Evolutionary conservation across 2,888 invertebrate species (phyloP).

Genomic region (Lycocerus yunnanus): DNA sequence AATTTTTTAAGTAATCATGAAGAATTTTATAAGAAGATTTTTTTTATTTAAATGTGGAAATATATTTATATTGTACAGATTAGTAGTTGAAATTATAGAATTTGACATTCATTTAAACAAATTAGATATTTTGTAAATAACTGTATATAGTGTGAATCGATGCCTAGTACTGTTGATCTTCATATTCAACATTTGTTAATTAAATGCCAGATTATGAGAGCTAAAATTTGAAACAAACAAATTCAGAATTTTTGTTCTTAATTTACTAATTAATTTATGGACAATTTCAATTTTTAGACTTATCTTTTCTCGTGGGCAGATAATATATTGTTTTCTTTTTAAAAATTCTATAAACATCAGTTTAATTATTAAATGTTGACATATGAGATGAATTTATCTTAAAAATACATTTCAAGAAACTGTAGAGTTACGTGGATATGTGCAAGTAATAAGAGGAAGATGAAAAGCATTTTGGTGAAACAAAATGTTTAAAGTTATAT

Average conservation of each 20-base stretch:
- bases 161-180: conserved; percentile 11
- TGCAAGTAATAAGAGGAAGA: background rate
- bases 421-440: background rate
- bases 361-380: background rate
- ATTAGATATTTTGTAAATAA: conserved; percentile 22
- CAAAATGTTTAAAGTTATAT: background rate
- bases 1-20: conserved; percentile 20
- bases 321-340: background rate
- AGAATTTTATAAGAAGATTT: conserved; percentile 32
- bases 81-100: conserved; percentile 23
- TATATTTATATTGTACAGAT: conserved; percentile 40
- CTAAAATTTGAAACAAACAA: too few species aligned
- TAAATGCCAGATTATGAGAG: background rate
- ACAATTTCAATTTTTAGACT: background rate
- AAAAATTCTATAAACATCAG: background rate
- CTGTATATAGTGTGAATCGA: conserved; percentile 15
- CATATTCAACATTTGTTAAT: background rate
- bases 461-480: background rate
- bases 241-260: too few species aligned
- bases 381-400: background rate
- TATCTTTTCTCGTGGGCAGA: background rate
- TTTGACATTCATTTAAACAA: conserved; percentile 25
- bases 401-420: background rate
- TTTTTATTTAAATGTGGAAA: conserved; percentile 34
- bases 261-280: too few species aligned